These are phyloP conservation scores for Macropis europaea DNA, from an alignment of 2,888 invertebrate genomes.

Conservation along the genomic window DNA sequence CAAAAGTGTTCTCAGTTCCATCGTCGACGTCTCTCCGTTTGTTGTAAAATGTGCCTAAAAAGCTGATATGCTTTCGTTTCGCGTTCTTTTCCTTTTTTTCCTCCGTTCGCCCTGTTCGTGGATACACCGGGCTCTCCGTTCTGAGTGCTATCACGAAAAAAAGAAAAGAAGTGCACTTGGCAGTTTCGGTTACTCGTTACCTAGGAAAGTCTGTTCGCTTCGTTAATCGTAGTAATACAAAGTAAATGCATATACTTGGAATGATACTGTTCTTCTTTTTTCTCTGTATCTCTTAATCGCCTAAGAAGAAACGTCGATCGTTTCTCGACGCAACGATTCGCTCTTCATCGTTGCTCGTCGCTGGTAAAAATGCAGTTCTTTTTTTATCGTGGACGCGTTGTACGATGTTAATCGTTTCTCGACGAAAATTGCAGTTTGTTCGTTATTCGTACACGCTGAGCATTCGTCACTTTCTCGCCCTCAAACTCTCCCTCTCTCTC, in stretches of 20 bases:
- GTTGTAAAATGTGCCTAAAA: conserved; percentile 60
- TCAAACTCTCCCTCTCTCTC: background rate
- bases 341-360: conserved; percentile 4
- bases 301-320: conserved; percentile 31
- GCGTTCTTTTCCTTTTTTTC: background rate
- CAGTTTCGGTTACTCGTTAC: conserved; percentile 64
- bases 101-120: conserved; percentile 8
- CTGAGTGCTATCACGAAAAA: conserved; percentile 25
- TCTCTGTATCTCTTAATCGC: conserved; percentile 32
- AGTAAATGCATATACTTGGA: conserved; percentile 75
- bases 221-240: conserved; percentile 57
- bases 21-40: conserved; percentile 47
- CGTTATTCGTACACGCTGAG: conserved; percentile 30
- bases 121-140: conserved; percentile 42
- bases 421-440: conserved; percentile 12
- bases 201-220: conserved; percentile 61
- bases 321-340: conserved; percentile 28
- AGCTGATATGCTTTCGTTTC: conserved; percentile 57
- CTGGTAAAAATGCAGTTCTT: background rate
- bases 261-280: conserved; percentile 65
- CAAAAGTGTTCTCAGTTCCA: conserved; percentile 57
- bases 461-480: conserved; percentile 33
- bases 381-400: conserved; percentile 36
- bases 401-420: conserved; percentile 4
- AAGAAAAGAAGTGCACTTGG: conserved; percentile 53